Conservation (phyloP, 2,888 invertebrate species). For the Macrostomum cliftonense region DNA sequence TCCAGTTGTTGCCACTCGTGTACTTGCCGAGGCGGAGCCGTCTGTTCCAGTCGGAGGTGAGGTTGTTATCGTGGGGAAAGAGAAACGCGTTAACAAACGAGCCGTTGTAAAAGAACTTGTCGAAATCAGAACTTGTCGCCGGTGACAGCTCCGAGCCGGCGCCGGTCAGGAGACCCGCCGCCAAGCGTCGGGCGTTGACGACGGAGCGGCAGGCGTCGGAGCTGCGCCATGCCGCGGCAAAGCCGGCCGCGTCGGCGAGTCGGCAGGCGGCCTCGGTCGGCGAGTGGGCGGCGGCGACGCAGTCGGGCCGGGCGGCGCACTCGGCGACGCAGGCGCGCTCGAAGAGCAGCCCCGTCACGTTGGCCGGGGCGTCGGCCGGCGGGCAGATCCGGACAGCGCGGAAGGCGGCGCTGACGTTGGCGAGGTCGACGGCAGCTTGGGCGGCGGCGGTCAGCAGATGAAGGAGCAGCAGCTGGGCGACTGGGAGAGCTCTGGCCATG, state of each 20-base stretch:
- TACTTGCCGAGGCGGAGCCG: no score
- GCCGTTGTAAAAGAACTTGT: no score
- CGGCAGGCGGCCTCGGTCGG: not conserved
- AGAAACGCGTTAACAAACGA: no score
- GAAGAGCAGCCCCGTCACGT: not conserved
- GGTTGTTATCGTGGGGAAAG: no score
- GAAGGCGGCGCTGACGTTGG: not conserved
- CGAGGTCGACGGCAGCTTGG: not conserved
- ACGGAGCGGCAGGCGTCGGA: not conserved
- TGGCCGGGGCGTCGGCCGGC: not conserved
- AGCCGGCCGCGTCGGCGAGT: not conserved
- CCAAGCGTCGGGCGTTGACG: not conserved
- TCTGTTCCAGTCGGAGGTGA: no score
- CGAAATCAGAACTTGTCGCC: no score
- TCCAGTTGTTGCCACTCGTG: no score
- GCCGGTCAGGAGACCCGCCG: no score
- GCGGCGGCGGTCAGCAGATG: no score
- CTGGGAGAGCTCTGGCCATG: no score
- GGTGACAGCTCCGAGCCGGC: no score
- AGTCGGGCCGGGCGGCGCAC: not conserved
- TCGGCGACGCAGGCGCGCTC: not conserved
- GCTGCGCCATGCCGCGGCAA: not conserved
- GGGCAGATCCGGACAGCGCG: not conserved
- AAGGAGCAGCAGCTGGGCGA: no score
- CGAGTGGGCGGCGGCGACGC: not conserved